Conservation (phyloP, 1,140 invertebrate species). For the Heliconius congener region DNA sequence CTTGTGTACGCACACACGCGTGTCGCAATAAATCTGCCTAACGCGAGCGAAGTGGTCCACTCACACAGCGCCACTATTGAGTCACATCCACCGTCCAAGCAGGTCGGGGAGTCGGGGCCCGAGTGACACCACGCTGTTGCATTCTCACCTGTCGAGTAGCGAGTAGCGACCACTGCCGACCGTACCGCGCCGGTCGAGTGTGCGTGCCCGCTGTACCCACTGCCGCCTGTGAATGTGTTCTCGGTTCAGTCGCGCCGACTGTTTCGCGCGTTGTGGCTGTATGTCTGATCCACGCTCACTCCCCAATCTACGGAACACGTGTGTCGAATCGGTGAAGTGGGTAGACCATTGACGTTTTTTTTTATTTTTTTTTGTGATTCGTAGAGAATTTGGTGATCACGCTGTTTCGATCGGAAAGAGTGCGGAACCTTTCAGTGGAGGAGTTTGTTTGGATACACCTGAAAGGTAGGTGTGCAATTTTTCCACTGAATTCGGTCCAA, state of each 20-base stretch:
- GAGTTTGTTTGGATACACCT: slow-evolving; percentile 73
- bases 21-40: slow-evolving; percentile 67
- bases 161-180: too few species aligned
- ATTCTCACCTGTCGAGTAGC: slow-evolving; percentile 75
- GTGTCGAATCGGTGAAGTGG: slow-evolving; percentile 58
- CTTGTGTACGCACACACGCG: slow-evolving; percentile 57
- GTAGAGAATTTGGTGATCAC: slow-evolving; percentile 57
- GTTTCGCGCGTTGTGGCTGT: slow-evolving; percentile 63
- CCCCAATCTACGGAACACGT: slow-evolving; percentile 52
- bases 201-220: slow-evolving; percentile 45
- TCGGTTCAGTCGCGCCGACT: slow-evolving; percentile 37
- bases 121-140: slow-evolving; percentile 71
- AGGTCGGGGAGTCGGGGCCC: slow-evolving; percentile 47
- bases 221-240: slow-evolving; percentile 58
- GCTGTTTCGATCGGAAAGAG: slow-evolving; percentile 65
- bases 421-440: slow-evolving; percentile 70
- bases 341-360: slow-evolving; percentile 62
- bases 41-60: slow-evolving; percentile 76
- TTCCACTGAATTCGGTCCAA: slow-evolving; percentile 61
- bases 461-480: slow-evolving; percentile 61
- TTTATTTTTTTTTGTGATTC: slow-evolving; percentile 36
- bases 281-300: slow-evolving; percentile 30
- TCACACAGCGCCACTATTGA: slow-evolving; percentile 62
- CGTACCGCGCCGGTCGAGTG: slow-evolving; percentile 48
- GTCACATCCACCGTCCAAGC: slow-evolving; percentile 71